Percentiles rank a stretch among this genome's conserved stretches.
Conservation (phyloP, 2,113 vertebrate genomes). For the Dermatemys mawii region DNA sequence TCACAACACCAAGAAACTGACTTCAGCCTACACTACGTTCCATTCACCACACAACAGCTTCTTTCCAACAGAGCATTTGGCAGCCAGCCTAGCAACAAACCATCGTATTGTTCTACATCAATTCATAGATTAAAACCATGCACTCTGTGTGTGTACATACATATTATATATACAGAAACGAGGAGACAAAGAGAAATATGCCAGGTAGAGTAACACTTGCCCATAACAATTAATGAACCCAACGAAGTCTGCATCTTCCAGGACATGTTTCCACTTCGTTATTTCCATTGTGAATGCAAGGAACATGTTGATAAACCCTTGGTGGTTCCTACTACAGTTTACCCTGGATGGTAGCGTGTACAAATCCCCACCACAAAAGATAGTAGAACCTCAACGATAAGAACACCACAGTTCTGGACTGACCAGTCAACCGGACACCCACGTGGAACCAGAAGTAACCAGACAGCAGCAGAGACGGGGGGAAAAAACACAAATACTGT, state of each 20-base stretch:
- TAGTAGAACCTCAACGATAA: no score
- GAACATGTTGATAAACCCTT: neutral
- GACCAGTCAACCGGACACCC: no score
- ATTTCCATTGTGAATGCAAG: neutral
- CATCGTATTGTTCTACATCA: neutral
- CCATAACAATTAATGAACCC: accelerated
- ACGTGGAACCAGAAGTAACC: no score
- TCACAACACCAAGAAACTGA: neutral
- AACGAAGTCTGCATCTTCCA: accelerated
- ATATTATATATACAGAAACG: no score
- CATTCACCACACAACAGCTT: accelerated
- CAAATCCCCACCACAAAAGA: neutral
- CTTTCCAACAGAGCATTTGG: neutral
- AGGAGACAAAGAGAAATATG: neutral
- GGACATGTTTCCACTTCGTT: accelerated
- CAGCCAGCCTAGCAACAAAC: neutral
- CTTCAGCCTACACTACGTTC: neutral
- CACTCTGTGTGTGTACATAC: neutral
- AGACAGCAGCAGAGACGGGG: no score
- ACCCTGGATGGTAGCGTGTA: accelerated
- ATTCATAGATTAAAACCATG: accelerated
- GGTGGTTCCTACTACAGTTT: neutral
- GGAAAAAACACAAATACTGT: no score
- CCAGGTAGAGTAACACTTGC: neutral
- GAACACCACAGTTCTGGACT: no score